Evolutionary conservation across 1,140 invertebrate species (phyloP), one percentile per base, ranked within the genome.

Genomic region (Chionoecetes opilio): DNA sequence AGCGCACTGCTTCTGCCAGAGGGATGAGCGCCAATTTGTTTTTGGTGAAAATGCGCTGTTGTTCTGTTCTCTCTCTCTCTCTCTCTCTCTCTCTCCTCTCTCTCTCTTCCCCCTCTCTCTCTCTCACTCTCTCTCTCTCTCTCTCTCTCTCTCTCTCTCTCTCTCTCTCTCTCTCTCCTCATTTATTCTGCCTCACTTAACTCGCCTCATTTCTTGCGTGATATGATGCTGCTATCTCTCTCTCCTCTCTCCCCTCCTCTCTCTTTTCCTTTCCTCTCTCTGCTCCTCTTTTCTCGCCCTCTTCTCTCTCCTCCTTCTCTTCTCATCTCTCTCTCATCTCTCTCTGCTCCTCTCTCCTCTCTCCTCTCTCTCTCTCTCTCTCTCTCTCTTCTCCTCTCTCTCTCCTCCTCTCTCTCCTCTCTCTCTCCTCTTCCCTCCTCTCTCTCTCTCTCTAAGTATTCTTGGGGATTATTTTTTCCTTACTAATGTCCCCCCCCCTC

Each of bases 101-200:
- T 38, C 11, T 38, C 88, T 32, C 26, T 46, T 35, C 38, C 34
- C 34, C 29, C 87, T 53, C 38, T 46, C 63, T 17, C 63, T 38
- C 34, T 37, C 46, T 82, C 63, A 2, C 53, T 75, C 90, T 82
- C 63, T 38, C 53, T 38, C 46, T 35, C 90, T 75, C 37, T 32
- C 90, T 32, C 46, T 75, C 46, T 32, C 90, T 84, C 92, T 21
- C 91, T 92, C 91, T 46, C 41, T 32, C 88, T 88, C 87, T 90
- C 87, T 41, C 17, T 38, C 41, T 32, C 89, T 53, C 89, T 53
- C 41, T 34, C 41, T 29, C 37, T 63, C 88, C 46, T 26, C n/a
- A n/a, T n/a, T n/a, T n/a, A n/a, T n/a, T n/a, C n/a, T n/a, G n/a
- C n/a, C n/a, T n/a, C n/a, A n/a, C n/a, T n/a, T n/a, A n/a, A n/a